Conservation (phyloP, 2,797 vertebrate genomes). For the Onychomys leucogaster region DNA sequence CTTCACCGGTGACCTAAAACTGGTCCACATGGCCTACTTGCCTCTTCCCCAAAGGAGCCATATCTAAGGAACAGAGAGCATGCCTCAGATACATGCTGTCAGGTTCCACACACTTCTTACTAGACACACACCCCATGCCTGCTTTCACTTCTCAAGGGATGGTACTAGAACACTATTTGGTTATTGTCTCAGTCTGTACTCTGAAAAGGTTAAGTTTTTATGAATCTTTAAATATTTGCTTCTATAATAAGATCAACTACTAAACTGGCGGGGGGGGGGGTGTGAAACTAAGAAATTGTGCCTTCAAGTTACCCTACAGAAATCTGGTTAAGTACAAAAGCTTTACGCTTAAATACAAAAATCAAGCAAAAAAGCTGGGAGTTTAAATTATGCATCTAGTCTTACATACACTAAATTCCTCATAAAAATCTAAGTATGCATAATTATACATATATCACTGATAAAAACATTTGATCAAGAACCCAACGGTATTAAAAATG, state of each 20-base stretch:
- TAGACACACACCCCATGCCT: neutral
- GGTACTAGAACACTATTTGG: neutral
- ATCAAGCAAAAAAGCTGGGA: neutral
- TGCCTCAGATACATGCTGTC: neutral
- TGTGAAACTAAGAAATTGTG: neutral
- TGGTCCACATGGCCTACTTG: neutral
- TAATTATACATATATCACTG: slow-evolving; percentile 21
- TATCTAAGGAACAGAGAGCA: neutral
- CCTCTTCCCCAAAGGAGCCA: slow-evolving; percentile 23
- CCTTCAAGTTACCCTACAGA: slow-evolving; percentile 48
- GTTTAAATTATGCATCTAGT: slow-evolving; percentile 45
- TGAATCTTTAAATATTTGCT: slow-evolving; percentile 36
- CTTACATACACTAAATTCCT: slow-evolving; percentile 48
- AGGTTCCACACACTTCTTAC: neutral
- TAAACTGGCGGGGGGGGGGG: slow-evolving; percentile 12
- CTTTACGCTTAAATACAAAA: slow-evolving; percentile 60
- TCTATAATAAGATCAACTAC: slow-evolving; percentile 47
- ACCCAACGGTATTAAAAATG: neutral
- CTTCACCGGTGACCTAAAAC: slow-evolving; percentile 26
- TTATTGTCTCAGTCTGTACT: slow-evolving; percentile 6
- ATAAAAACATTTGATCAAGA: slow-evolving; percentile 45
- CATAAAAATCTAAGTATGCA: neutral
- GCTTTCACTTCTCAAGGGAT: neutral
- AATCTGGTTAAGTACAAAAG: slow-evolving; percentile 42
- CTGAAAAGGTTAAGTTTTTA: slow-evolving; percentile 31